Base-by-base conservation (phyloP, 2,113 vertebrate species). In the Thunnus maccoyii region DNA sequence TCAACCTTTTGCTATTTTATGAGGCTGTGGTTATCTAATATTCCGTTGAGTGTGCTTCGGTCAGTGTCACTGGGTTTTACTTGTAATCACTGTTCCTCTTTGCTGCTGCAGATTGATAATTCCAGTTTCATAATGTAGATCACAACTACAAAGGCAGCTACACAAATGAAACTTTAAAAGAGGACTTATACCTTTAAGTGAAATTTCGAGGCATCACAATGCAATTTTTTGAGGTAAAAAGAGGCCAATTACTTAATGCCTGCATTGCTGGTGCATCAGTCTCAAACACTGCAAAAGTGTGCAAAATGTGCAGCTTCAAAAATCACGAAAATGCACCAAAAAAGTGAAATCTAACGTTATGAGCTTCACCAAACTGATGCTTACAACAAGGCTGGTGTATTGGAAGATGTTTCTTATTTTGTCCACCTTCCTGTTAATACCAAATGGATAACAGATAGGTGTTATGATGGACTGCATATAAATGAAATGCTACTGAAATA, bases 391-490 rank as follows among this genome's bases (percentile, higher is more conserved):
- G 15, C 44, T 15, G 22, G 41, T 22, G 36, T 41, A 30, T 52
- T 71, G 36, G 14, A 74, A 50, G 12, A 36, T 66, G 22, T 50
- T 16, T 66, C 9, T 55, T 54, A 55, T 52, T 70, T 36, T 16
- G 14, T 68, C 18, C 1, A 60, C 16, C 15, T 1, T 3, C 10
- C 4, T 41, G 32, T 57, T 64, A 27, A 48, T 13, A 44, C 4
- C 14, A 70, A 56, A n/a, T 10, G 3, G 32, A 54, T 48, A n/a
- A 55, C 48, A 64, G 12, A 32, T 16, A 80, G 7, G 14, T 27
- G 22, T 67, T 36, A 44, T 64, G 8, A 70, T 55, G 13, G n/a
- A 60, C 51, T 73, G 63, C 71, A 41, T 75, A 20, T 68, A 27
- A 30, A 36, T 47, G 27, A 51, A 22, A 64, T 73, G 27, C 18